Base-by-base conservation (phyloP, 2,113 vertebrate genomes). In the Melanerpes aurifrons region DNA sequence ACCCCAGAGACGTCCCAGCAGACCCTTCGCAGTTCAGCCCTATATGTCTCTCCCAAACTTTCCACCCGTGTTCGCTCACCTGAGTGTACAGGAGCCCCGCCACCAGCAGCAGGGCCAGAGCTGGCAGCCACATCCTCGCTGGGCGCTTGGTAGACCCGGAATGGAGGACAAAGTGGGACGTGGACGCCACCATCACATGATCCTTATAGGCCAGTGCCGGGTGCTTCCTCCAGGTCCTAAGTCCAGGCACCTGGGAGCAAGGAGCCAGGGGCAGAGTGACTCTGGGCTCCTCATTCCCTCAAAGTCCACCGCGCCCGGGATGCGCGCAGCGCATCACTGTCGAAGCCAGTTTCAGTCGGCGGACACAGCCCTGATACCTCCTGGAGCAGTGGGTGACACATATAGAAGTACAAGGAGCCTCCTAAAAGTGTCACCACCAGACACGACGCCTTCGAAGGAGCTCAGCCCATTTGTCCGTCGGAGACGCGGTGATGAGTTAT, bases 11-110 rank as follows among this genome's bases (percentile, higher is more conserved):
- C 13, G 2, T 63, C 72, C 45, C 68, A 32, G 31, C 2, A 6
- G 58, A 25, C 26, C 29, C 17, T 47, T 16, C 3, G 6, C 16
- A 64, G 13, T 35, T 72, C 40, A 35, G 45, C n/a, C 45, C 68
- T 9, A 0, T 1, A 3, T 4, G 0, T 21, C 47, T 72, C 37
- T 48, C 79, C 56, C 71, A 13, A 15, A 7, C 20, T 21, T 72
- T 12, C 57, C 58, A 29, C 85, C 50, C 47, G 3, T 14, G 58
- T 17, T n/a, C 3, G n/a, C 95, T 80, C 29, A 97, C 96, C 96
- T 97, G 90, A 3, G 67, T 10, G 24, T 5, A 77, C 61, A 89
- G 94, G 2, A 89, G 40, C 69, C n/a, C 11, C 3, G 12, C 40
- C 0, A 24, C 21, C 77, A 97, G 63, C 62, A 96, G 69, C 68